phyloP scores from a whole-genome alignment of 2,888 invertebrate species.

The Pterostichus madidus region DNA sequence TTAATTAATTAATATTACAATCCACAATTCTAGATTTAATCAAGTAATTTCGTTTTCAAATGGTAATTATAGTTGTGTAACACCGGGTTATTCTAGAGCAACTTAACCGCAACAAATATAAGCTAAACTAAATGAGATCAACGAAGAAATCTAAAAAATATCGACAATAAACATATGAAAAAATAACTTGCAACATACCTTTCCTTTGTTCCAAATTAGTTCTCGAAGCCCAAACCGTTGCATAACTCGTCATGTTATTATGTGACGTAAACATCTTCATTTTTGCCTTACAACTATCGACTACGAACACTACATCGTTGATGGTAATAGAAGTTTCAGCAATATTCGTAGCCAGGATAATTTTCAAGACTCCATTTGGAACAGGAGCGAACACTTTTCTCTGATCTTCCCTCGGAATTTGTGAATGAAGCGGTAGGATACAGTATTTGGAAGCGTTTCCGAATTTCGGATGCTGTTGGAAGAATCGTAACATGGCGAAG shows the following conservation, averaged over 20 bases:
- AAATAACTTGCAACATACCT: constrained; percentile 74
- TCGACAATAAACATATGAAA: too few relatives aligned
- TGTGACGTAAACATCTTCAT: constrained; percentile 99
- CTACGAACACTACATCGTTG: constrained; percentile 98
- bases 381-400: constrained; percentile 94
- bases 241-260: constrained; percentile 99
- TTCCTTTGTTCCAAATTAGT: constrained; percentile 97
- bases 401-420: constrained; percentile 97
- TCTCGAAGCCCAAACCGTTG: constrained; percentile 96
- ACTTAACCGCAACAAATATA: too few relatives aligned
- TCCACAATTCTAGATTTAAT: too few relatives aligned
- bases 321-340: constrained; percentile 99
- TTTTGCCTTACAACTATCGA: constrained; percentile 98
- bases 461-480: constrained; percentile 84
- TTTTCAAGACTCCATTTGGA: constrained; percentile 80
- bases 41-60: too few relatives aligned
- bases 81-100: too few relatives aligned
- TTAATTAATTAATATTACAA: too few relatives aligned
- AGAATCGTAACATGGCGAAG: constrained; percentile 92
- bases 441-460: constrained; percentile 82
- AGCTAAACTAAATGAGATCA: too few relatives aligned
- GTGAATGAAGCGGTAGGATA: constrained; percentile 97
- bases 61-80: too few relatives aligned
- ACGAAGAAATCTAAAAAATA: too few relatives aligned
- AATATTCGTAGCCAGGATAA: constrained; percentile 98